These are phyloP conservation scores for Hepsetus odoe DNA, from an alignment of 2,113 vertebrate species.

Conservation along the genomic window DNA sequence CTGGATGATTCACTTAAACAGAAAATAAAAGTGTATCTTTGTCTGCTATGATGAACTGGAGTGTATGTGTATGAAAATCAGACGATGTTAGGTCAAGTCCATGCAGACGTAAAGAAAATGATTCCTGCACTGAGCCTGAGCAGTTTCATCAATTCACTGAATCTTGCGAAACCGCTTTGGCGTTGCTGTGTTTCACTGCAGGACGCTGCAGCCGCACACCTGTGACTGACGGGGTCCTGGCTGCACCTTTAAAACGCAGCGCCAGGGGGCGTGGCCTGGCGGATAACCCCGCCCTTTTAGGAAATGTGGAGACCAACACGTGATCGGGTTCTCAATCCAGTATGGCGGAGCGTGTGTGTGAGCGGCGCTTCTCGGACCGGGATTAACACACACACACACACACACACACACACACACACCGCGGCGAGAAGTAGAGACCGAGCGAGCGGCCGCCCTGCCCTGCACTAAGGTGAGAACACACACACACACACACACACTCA, in stretches of 20 bases:
- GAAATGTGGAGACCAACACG: conserved; percentile 70
- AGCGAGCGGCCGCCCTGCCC: conserved; percentile 20
- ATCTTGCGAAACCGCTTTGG: too few species aligned
- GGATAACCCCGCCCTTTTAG: conserved; percentile 65
- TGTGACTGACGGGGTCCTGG: background rate
- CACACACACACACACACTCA: background rate
- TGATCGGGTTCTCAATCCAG: conserved; percentile 68
- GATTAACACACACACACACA: too few species aligned
- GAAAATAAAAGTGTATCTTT: too few species aligned
- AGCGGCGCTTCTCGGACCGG: conserved; percentile 62
- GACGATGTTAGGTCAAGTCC: too few species aligned
- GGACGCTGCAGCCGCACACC: too few species aligned
- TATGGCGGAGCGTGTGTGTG: conserved; percentile 68
- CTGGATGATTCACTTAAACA: too few species aligned
- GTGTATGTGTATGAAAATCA: too few species aligned
- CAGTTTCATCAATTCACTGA: too few species aligned
- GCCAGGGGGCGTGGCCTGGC: background rate
- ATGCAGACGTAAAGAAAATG: too few species aligned
- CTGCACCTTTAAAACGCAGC: background rate
- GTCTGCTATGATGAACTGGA: too few species aligned
- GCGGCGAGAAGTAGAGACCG: conserved; percentile 13
- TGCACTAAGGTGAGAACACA: conserved; percentile 50
- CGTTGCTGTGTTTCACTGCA: too few species aligned
- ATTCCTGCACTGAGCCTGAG: too few species aligned
- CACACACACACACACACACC: conserved; percentile 25